These are phyloP conservation scores for Micronisus gabar DNA, from an alignment of 2,113 vertebrate species.

Conservation along the genomic window DNA sequence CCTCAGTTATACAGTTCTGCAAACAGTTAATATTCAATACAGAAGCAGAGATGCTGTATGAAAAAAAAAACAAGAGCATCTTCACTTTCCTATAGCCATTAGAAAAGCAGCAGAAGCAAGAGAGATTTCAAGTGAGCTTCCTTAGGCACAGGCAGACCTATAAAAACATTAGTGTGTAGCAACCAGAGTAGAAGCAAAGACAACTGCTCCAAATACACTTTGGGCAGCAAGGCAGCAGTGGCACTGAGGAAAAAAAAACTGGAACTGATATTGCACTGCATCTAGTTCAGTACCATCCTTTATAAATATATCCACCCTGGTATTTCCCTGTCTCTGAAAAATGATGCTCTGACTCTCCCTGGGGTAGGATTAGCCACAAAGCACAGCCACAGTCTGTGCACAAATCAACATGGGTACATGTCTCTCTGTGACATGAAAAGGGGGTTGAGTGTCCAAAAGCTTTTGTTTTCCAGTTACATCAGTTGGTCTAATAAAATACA, in stretches of 20 bases:
- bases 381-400: background rate
- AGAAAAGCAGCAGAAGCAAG: background rate
- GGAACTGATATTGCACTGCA: background rate
- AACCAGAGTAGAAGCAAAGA: background rate
- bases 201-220: background rate
- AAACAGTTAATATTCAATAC: background rate
- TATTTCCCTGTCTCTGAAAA: background rate
- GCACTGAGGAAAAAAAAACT: background rate
- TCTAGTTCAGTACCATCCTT: background rate
- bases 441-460: background rate
- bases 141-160: background rate
- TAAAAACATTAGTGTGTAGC: background rate
- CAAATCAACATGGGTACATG: rapidly evolving
- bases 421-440: background rate
- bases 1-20: background rate
- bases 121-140: background rate
- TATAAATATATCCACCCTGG: background rate
- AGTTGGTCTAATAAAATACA: background rate
- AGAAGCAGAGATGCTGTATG: background rate
- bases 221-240: background rate
- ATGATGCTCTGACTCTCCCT: background rate
- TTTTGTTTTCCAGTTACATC: background rate
- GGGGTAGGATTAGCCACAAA: background rate
- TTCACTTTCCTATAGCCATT: background rate
- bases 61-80: background rate